These are phyloP conservation scores for Gopherus evgoodei DNA, from an alignment of 2,113 vertebrate species.

Conservation along the genomic window DNA sequence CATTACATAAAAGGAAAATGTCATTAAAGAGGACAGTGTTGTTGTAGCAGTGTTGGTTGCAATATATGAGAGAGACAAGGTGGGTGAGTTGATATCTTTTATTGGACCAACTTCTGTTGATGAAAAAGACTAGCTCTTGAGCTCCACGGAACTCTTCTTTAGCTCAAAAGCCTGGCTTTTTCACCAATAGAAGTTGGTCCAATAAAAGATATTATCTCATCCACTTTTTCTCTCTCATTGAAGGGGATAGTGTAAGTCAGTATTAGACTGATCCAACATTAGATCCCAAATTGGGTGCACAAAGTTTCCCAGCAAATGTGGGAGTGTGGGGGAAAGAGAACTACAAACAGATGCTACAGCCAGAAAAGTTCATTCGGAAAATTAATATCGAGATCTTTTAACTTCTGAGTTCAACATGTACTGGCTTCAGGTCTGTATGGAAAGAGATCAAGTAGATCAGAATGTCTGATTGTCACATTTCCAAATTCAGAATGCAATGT, in stretches of 20 bases:
- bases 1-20: not conserved
- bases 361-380: not conserved
- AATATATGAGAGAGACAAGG: not conserved
- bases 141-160: too few species aligned
- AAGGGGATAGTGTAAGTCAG: not conserved
- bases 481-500: not conserved
- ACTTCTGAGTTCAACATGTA: not conserved
- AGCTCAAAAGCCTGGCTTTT: too few species aligned
- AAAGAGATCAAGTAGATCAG: not conserved
- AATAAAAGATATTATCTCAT: not conserved
- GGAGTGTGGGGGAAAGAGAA: not conserved
- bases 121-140: not conserved
- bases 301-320: not conserved
- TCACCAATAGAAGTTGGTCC: not conserved
- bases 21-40: not conserved
- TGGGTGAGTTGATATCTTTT: not conserved
- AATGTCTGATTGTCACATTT: not conserved
- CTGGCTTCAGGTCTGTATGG: not conserved
- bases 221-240: not conserved
- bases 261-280: not conserved
- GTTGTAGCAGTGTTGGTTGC: not conserved
- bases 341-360: not conserved
- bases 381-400: not conserved
- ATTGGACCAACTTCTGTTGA: not conserved
- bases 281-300: not conserved